Conservation (phyloP, 2,888 invertebrate species). For the Oxycera nigricornis region DNA sequence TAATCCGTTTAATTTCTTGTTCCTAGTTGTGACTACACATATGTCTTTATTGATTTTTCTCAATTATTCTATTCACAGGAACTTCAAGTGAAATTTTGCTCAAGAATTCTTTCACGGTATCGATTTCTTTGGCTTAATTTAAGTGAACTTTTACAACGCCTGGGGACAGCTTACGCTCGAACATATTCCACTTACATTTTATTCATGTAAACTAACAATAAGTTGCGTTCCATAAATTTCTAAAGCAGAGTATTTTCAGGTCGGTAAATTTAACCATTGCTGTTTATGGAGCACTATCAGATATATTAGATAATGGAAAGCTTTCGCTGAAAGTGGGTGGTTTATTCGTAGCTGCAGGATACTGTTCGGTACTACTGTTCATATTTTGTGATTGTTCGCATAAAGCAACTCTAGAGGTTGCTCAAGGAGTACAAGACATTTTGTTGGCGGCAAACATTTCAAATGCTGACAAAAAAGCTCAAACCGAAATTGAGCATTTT, state of each 20-base stretch:
- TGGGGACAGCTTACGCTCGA: slow-evolving; percentile 73
- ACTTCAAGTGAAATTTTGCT: slow-evolving; percentile 62
- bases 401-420: slow-evolving; percentile 69
- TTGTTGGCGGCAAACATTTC: slow-evolving; percentile 67
- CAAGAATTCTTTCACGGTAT: slow-evolving; percentile 68
- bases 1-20: too few relatives aligned
- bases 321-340: slow-evolving; percentile 74
- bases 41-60: too few relatives aligned
- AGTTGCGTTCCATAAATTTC: background rate
- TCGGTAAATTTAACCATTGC: slow-evolving; percentile 73
- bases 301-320: slow-evolving; percentile 71
- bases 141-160: slow-evolving; percentile 70
- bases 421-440: slow-evolving; percentile 70
- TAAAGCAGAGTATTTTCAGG: slow-evolving; percentile 54
- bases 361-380: slow-evolving; percentile 68
- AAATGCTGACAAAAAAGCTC: slow-evolving; percentile 67
- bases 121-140: slow-evolving; percentile 71
- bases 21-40: too few relatives aligned
- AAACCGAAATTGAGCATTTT: slow-evolving; percentile 74
- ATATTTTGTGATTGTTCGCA: slow-evolving; percentile 74
- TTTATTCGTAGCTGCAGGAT: slow-evolving; percentile 68
- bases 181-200: slow-evolving; percentile 73
- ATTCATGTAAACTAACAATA: slow-evolving; percentile 64
- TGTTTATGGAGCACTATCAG: slow-evolving; percentile 72
- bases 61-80: background rate